Evolutionary conservation across 2,113 vertebrate genomes (phyloP), one percentile per base, ranked within the genome.

Genomic region (Isurus oxyrinchus): DNA sequence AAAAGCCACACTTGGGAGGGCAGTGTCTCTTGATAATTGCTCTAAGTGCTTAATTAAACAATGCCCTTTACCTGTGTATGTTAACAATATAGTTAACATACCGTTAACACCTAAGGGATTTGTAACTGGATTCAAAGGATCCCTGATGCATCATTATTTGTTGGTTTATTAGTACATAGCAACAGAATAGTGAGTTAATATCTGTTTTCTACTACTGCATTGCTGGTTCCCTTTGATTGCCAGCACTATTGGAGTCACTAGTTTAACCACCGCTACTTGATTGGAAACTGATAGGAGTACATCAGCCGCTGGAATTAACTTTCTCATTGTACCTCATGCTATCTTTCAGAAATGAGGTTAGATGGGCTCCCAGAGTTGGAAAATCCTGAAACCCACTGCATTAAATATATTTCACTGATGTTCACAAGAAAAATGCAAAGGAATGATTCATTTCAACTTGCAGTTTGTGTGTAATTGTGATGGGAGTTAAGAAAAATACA

Each of bases 341-440:
- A 27, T 27, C 49, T 57, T 87, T 90, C 31, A 11, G 25, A 44
- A 86, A 86, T 21, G 16, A 31, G 87, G 76, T 13, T 11, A 81
- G 76, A 3, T 55, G 81, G 10, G 11, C 35, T 81, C 35, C 10
- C 25, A 16, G 11, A n/a, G 57, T 5, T 6, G 19, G 88, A 93
- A 61, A 35, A 93, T 35, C 57, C 88, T 6, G 55, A 35, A 90
- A 93, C 5, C 3, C 14, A 93, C 88, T 1, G 13, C 57, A n/a
- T 13, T 35, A 19, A 93, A n/a, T 59, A n/a, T n/a, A 13, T 61
- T 91, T 5, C 88, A 59, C 55, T n/a, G 57, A 61, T 5, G 35
- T n/a, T 61, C 90, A 93, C 57, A 59, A 61, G 90, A 61, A 93
- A 27, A 93, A 61, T 61, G 57, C 90, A 93, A 93, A 40, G 90